Percentiles rank a stretch among this genome's conserved stretches.
Evolutionary conservation across 2,888 invertebrate species (phyloP).

Genomic region (Arenicola marina): DNA sequence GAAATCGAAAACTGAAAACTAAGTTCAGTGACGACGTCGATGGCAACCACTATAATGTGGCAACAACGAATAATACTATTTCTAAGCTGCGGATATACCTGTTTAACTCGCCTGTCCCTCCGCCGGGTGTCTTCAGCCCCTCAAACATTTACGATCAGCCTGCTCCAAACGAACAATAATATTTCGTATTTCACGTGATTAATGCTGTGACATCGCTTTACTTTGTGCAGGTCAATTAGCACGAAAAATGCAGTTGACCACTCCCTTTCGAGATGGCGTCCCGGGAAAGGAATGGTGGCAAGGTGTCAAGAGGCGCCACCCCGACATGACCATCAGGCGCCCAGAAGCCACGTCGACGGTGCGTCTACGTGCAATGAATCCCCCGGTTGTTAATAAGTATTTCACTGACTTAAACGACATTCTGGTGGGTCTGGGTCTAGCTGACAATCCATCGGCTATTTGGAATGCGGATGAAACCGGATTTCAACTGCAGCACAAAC

Average conservation of each 20-base stretch:
- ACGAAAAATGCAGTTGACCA: not conserved
- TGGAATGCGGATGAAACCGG: not conserved
- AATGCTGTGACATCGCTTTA: too few species aligned
- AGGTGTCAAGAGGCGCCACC: not conserved
- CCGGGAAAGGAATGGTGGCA: not conserved
- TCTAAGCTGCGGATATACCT: too few species aligned
- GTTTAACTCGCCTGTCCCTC: too few species aligned
- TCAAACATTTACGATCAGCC: too few species aligned
- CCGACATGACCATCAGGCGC: not conserved
- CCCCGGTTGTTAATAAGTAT: not conserved
- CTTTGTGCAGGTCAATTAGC: not conserved
- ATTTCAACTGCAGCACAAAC: not conserved
- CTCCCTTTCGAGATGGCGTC: not conserved
- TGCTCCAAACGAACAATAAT: too few species aligned
- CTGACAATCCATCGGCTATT: not conserved
- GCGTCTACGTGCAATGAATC: not conserved
- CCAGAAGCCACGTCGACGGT: not conserved
- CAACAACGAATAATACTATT: too few species aligned
- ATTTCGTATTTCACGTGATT: too few species aligned
- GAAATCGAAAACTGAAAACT: too few species aligned
- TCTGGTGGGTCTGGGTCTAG: not conserved
- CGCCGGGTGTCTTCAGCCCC: too few species aligned
- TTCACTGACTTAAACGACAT: not conserved
- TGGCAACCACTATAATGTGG: too few species aligned
- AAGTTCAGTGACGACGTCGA: too few species aligned